phyloP scores from a whole-genome alignment of 2,797 vertebrate species.

The Characodon lateralis region DNA sequence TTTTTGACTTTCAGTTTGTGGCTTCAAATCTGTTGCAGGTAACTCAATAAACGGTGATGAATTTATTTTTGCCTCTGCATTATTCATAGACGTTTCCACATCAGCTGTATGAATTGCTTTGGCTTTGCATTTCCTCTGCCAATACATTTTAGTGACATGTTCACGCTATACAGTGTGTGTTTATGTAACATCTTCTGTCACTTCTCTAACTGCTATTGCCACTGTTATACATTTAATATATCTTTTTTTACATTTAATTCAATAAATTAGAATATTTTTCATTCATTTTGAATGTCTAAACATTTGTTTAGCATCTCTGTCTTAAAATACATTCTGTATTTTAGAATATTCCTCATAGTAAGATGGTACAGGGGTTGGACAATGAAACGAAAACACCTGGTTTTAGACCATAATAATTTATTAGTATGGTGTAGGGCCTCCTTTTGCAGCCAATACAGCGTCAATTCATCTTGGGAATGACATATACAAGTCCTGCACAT shows the following conservation, averaged over 20 bases:
- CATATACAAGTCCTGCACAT: too few relatives aligned
- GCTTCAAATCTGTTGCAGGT: slow-evolving; percentile 33
- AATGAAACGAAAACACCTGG: too few relatives aligned
- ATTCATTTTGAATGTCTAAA: background rate
- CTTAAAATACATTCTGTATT: background rate
- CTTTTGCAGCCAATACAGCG: too few relatives aligned
- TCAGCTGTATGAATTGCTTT: slow-evolving; percentile 19
- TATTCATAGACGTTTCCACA: slow-evolving; percentile 20
- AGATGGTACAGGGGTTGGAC: background rate
- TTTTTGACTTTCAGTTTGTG: slow-evolving; percentile 34
- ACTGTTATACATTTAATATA: background rate
- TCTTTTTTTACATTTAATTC: too few relatives aligned
- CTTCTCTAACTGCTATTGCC: background rate
- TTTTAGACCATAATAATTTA: too few relatives aligned
- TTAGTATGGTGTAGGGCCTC: too few relatives aligned
- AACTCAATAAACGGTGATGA: slow-evolving; percentile 27
- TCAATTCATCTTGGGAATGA: too few relatives aligned
- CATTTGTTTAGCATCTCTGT: background rate
- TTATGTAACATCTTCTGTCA: background rate
- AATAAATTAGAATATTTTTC: background rate
- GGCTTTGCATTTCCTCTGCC: background rate
- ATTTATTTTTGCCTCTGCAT: slow-evolving; percentile 18
- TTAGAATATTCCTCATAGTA: background rate
- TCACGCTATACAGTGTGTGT: background rate
- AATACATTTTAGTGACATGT: slow-evolving; percentile 8